Conservation (phyloP, 1,140 invertebrate species). For the Fopius arisanus region DNA sequence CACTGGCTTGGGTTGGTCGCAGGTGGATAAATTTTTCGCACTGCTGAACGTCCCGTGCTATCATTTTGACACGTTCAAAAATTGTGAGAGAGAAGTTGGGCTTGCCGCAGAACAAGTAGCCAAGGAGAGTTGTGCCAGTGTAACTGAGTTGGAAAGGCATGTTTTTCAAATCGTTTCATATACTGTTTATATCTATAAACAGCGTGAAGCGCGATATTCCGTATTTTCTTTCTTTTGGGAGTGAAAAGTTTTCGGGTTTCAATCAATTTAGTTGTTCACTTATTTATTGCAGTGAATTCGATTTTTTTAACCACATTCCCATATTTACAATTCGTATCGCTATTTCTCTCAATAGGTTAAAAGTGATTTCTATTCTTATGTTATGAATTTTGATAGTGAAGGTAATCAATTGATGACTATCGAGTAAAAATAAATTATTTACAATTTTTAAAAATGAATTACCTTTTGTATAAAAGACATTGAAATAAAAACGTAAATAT, state of each 20-base stretch:
- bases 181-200: not conserved
- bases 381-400: not conserved
- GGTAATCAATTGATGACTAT: too few species aligned
- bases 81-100: slow-evolving; percentile 32
- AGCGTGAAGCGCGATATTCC: not conserved
- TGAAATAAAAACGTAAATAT: slow-evolving; percentile 5
- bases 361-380: not conserved
- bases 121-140: slow-evolving; percentile 25
- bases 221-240: not conserved
- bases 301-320: not conserved
- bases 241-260: not conserved
- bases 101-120: slow-evolving; percentile 20
- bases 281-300: not conserved
- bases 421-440: not conserved
- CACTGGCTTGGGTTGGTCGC: slow-evolving; percentile 32
- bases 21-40: slow-evolving; percentile 31
- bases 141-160: slow-evolving; percentile 20
- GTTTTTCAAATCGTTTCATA: not conserved
- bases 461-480: not conserved
- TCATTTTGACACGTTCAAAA: slow-evolving; percentile 30
- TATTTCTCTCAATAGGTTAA: not conserved
- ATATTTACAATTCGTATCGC: too few species aligned
- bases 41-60: slow-evolving; percentile 29
- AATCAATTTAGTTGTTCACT: not conserved
- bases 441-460: not conserved